phyloP scores from a whole-genome alignment of 2,113 vertebrate genomes.

The Xiphophorus couchianus region DNA sequence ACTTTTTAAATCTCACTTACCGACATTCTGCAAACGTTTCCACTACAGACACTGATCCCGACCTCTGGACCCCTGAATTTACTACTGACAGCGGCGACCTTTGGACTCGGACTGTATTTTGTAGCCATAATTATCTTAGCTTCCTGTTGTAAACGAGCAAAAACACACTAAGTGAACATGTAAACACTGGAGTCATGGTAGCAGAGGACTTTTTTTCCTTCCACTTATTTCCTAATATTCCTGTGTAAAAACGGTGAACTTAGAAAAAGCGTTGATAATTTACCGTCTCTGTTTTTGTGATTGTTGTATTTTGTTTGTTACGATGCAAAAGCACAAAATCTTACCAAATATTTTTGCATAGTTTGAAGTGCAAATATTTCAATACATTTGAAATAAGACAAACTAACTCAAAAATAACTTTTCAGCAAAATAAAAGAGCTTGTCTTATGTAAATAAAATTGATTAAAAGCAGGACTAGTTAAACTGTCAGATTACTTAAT shows the following conservation, averaged over 20 bases:
- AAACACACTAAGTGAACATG: constrained; percentile 75
- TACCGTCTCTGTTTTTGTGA: constrained; percentile 59
- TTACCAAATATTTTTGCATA: no score
- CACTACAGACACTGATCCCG: constrained; percentile 22
- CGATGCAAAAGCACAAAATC: no score
- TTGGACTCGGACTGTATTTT: constrained; percentile 49
- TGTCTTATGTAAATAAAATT: no score
- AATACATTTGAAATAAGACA: no score
- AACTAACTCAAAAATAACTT: no score
- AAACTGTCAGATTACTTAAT: no score
- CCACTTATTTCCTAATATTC: constrained; percentile 48
- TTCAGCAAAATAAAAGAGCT: no score
- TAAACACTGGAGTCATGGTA: constrained; percentile 84
- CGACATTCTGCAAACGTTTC: constrained; percentile 27
- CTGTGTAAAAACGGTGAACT: constrained; percentile 69
- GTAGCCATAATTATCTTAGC: constrained; percentile 58
- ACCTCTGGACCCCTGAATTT: constrained; percentile 36
- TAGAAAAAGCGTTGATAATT: constrained; percentile 58
- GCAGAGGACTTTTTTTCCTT: constrained; percentile 42
- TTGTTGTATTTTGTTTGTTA: constrained; percentile 44
- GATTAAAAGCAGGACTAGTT: no score
- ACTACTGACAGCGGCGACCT: constrained; percentile 79
- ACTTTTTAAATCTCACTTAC: constrained; percentile 32
- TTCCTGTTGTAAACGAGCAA: constrained; percentile 70
- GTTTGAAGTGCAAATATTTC: no score